Evolutionary conservation across 2,113 vertebrate species (phyloP), one percentile per base, ranked within the genome.

Genomic region (Odontophorus gujanensis): DNA sequence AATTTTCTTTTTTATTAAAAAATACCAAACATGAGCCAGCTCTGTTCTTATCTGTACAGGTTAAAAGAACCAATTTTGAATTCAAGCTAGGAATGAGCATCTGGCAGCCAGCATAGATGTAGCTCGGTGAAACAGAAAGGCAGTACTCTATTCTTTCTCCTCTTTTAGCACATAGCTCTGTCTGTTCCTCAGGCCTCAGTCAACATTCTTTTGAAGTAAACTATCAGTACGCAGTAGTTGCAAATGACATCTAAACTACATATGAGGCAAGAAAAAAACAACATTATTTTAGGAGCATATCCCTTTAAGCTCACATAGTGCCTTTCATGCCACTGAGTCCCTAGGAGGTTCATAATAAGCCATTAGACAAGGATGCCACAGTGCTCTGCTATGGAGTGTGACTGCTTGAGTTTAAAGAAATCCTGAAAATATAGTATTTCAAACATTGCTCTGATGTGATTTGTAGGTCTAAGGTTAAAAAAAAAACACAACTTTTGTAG

Each of bases 141-240:
- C 13, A 82, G 15, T 28, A 69, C 30, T 89, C 95, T 82, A 57
- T 89, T 96, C 79, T 95, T 95, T 95, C 13, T 12, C 34, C 50
- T 92, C 69, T 85, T 95, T 85, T 85, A 90, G 32, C 87, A 89
- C 42, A 43, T 14, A 91, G 63, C 61, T 93, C 25, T 0, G 76
- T 92, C 65, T 94, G 97, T 94, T 97, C 89, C 88, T 96, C 81
- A 71, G 88, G 75, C 50, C 62, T 95, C 12, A 0, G 95, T 96
- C 87, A 95, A 51, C 81, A 95, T 93, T 81, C 61, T 61, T 97
- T 96, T 96, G 95, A 97, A 97, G 95, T 96, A 87, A 93, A 91
- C 81, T 83, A 86, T 42, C 86, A 85, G 55, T 87, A 87, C 69
- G 94, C 61, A 94, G 68, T 62, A 92, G 79, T 88, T 67, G 74